Percentiles rank a stretch among this genome's conserved stretches.
phyloP scores from a whole-genome alignment of 2,888 invertebrate genomes.

The Rotaria socialis region DNA sequence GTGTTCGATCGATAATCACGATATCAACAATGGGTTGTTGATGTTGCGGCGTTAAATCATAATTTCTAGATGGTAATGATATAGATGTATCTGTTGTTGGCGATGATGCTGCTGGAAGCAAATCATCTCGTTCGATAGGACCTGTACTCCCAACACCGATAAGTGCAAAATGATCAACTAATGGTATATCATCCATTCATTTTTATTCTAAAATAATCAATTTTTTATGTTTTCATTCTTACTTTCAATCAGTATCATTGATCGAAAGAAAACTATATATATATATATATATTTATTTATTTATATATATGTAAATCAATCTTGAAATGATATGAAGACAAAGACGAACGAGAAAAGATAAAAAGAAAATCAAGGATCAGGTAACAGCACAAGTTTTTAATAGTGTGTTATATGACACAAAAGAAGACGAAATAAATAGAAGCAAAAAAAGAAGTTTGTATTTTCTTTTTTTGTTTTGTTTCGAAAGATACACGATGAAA shows the following conservation, averaged over 20 bases:
- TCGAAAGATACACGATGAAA: not conserved
- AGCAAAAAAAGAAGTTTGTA: not conserved
- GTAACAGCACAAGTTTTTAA: not conserved
- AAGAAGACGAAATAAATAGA: not conserved
- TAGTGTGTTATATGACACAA: not conserved
- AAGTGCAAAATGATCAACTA: slow-evolving; percentile 22
- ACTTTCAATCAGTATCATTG: not conserved
- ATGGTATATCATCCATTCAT: slow-evolving; percentile 31
- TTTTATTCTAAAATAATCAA: slow-evolving; percentile 13
- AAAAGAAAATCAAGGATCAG: not conserved
- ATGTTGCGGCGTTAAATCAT: slow-evolving; percentile 59
- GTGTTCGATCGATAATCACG: slow-evolving; percentile 79
- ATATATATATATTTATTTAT: not conserved
- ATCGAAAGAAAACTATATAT: not conserved
- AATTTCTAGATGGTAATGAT: not conserved
- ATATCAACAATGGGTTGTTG: slow-evolving; percentile 88
- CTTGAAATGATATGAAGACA: not conserved
- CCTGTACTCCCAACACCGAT: not conserved
- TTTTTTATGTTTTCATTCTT: not conserved
- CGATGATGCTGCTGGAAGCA: slow-evolving; percentile 69
- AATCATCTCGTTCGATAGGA: slow-evolving; percentile 65
- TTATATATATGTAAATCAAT: not conserved
- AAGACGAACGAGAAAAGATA: not conserved
- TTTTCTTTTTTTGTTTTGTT: not conserved
- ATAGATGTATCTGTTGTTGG: slow-evolving; percentile 63